Evolutionary conservation across 2,888 invertebrate species (phyloP), one percentile per base, ranked within the genome.

Genomic region (Diarsia mendica): DNA sequence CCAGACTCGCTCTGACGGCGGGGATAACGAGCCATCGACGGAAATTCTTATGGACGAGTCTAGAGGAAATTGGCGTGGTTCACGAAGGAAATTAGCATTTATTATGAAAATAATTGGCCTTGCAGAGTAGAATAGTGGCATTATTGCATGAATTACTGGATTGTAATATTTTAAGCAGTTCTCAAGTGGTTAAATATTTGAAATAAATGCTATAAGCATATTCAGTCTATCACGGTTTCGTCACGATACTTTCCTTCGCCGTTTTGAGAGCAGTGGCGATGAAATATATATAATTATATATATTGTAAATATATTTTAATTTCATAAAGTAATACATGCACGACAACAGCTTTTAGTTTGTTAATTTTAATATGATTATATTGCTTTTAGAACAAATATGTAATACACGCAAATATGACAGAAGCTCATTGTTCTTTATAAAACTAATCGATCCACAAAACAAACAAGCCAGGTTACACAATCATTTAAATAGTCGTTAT

Each of bases 401-500:
- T 28, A 55, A 23, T 13, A 55, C 55, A 2, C 28, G 15, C 2
- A 23, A 23, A 58, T 15, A 28, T 28, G 15, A 58, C 28, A 58
- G 28, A 58, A 58, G 15, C 1, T 15, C 28, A 15, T 15, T 23
- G 23, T 44, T 48, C 11, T 2, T 51, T 46, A 48, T 0, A 23
- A 60, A 80, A 60, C 48, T 49, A 46, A 66, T 18, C 0, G 33
- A 58, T 70, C 63, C 20, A 70, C 23, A 53, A 61, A 33, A 48
- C 55, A 65, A 74, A 58, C 61, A 55, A 65, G 20, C 13, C 13
- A 51, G 23, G 51, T 53, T 60, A 51, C 49, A 69, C 13, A 69
- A 69, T 64, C 53, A 49, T 67, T 77, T 68, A 61, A 75, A 74
- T 48, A 6, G 23, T 15, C 65, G 33, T 74, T 72, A 69, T 72